These are phyloP conservation scores for Malaclemys terrapin DNA, from an alignment of 2,113 vertebrate species.

Conservation along the genomic window DNA sequence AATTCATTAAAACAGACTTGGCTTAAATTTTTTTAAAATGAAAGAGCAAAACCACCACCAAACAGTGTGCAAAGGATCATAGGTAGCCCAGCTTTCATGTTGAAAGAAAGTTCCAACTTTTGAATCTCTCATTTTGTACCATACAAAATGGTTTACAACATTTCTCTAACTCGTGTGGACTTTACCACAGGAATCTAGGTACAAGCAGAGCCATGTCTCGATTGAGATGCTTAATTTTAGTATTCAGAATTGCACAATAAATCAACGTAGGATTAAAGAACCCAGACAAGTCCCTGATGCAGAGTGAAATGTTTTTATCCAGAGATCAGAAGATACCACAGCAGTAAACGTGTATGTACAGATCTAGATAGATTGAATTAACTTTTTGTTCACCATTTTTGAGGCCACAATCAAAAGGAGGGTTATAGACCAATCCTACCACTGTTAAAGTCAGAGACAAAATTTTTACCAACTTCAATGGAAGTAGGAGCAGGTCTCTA, in stretches of 20 bases:
- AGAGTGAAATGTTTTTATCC: constrained; percentile 48
- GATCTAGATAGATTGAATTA: not conserved
- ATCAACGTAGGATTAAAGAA: constrained; percentile 42
- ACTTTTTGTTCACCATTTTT: not conserved
- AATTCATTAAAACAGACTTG: constrained; percentile 50
- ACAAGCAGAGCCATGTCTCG: not conserved
- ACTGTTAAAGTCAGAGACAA: not conserved
- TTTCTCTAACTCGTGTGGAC: constrained; percentile 39
- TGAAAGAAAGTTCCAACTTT: constrained; percentile 57
- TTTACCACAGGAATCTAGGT: constrained; percentile 3
- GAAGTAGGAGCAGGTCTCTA: not conserved
- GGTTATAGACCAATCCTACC: not conserved
- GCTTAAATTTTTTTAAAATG: constrained; percentile 36
- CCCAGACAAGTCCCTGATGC: constrained; percentile 25
- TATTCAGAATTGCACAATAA: constrained; percentile 56
- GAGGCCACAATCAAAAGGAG: not conserved
- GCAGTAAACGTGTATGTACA: constrained; percentile 17
- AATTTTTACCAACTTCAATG: not conserved
- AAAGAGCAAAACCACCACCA: constrained; percentile 63
- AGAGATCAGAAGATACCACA: constrained; percentile 25
- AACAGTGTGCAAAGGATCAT: constrained; percentile 56
- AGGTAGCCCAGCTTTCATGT: constrained; percentile 54
- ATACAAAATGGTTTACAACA: constrained; percentile 11
- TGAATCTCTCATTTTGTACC: constrained; percentile 56
- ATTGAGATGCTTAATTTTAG: constrained; percentile 38